A percentile compares a stretch with the other conserved stretches of the same genome.
Evolutionary conservation across 2,113 vertebrate genomes (phyloP).

Genomic region (Thunnus thynnus): DNA sequence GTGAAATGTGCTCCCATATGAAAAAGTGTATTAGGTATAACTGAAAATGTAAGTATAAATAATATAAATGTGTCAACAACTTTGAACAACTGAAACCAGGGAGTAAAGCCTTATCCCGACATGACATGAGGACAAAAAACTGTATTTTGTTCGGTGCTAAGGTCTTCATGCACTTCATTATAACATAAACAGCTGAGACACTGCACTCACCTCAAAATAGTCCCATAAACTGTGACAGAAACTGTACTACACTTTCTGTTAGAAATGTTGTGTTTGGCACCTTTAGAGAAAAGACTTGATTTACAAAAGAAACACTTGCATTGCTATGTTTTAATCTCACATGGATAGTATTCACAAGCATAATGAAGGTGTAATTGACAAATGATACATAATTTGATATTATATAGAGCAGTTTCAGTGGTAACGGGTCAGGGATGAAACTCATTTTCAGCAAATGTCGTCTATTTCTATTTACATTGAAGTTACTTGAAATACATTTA

Average conservation of each 20-base stretch:
- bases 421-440: slow-evolving; percentile 20
- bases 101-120: too few species aligned
- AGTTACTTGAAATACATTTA: background rate
- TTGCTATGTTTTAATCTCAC: slow-evolving; percentile 59
- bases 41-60: too few species aligned
- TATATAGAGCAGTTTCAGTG: slow-evolving; percentile 15
- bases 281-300: slow-evolving; percentile 16
- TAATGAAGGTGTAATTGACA: slow-evolving; percentile 22
- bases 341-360: slow-evolving; percentile 49
- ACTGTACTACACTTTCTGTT: slow-evolving; percentile 1
- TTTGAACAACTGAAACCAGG: too few species aligned
- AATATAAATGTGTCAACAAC: too few species aligned
- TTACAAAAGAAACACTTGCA: slow-evolving; percentile 22
- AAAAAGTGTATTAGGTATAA: too few species aligned
- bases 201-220: background rate
- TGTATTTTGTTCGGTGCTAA: too few species aligned
- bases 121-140: too few species aligned
- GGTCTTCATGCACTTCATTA: background rate
- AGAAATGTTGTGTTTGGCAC: background rate
- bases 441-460: background rate
- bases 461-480: slow-evolving; percentile 62
- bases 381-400: slow-evolving; percentile 37
- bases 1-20: too few species aligned
- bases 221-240: background rate
- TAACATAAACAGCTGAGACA: too few species aligned